Evolutionary conservation across 1,140 invertebrate genomes (phyloP), one percentile per base, ranked within the genome.

Genomic region (Ditylenchus dipsaci): DNA sequence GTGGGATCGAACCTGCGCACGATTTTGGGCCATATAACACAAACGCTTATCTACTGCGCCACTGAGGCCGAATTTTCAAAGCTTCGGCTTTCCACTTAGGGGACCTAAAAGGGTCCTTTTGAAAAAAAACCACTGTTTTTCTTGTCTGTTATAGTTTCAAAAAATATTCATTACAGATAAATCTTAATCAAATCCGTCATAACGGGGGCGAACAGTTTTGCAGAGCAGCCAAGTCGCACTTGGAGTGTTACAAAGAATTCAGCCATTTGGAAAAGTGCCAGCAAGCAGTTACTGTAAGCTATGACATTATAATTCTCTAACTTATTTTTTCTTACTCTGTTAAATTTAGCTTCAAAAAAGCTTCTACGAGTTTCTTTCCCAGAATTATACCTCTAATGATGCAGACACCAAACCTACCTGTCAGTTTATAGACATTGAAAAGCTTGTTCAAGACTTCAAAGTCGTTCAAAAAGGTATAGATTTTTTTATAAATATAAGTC

Each of bases 361-460:
- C 47, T 65, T 65, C 23, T 65, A 56, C 47, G 38, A 47, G 29
- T 65, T 56, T 23, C 53, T n/a, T 23, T 23, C 17, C 19, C 26
- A 19, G 53, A 65, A 26, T 27, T 65, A 19, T 65, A 29, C 21
- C 38, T 47, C 27, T 29, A 27, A 21, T 65, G 17, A 15, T 17
- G 21, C 42, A 47, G 49, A 53, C 1, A 26, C 1, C 15, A 21
- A 3, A 21, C 3, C 49, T 19, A 7, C 49, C 3, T 53, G 49
- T 15, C n/a, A 65, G 47, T 27, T 65, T 65, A 42, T 47, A 49
- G 7, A 15, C 45, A 27, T 65, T 5, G n/a, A 38, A 23, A 21
- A 19, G 13, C 21, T 65, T n/a, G 19, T 65, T 13, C 23, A 65
- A 65, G 30, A 65, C 3, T 65, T 56, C 27, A 56, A 27, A 49